Evolutionary conservation across 1,140 invertebrate species (phyloP).

Genomic region (Calephelis nemesis): DNA sequence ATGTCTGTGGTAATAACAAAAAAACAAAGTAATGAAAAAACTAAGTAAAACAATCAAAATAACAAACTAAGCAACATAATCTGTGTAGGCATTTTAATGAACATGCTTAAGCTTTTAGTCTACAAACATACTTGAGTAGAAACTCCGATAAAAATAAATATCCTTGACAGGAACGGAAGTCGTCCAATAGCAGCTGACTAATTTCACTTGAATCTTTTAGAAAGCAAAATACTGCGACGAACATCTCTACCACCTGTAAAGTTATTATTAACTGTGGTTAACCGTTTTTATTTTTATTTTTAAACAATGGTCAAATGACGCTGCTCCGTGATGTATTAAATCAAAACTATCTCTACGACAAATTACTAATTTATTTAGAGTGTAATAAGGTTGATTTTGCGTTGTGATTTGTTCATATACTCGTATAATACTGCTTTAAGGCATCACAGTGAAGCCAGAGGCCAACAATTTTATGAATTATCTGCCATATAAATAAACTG

Average conservation of each 20-base stretch:
- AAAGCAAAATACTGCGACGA: slow-evolving; percentile 98
- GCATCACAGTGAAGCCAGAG: no score
- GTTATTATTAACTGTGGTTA: background rate
- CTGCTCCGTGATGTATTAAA: no score
- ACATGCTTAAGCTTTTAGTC: slow-evolving; percentile 36
- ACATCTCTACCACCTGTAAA: slow-evolving; percentile 94
- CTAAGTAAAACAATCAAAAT: slow-evolving; percentile 39
- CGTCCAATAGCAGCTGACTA: slow-evolving; percentile 95
- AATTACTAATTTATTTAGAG: no score
- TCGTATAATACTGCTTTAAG: no score
- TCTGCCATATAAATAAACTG: no score
- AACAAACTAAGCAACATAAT: slow-evolving; percentile 33
- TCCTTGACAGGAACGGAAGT: slow-evolving; percentile 96
- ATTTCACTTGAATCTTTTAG: slow-evolving; percentile 99
- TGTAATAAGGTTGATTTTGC: no score
- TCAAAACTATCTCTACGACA: no score
- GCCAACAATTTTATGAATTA: no score
- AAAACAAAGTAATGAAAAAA: slow-evolving; percentile 41
- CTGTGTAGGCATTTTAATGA: slow-evolving; percentile 19
- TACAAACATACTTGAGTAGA: slow-evolving; percentile 92
- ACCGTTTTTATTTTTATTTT: no score
- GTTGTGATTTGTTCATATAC: no score
- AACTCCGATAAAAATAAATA: slow-evolving; percentile 97
- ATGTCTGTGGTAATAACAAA: slow-evolving; percentile 74
- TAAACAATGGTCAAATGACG: no score